These are phyloP conservation scores for Drosophila siamana DNA, from an alignment of 2,888 invertebrate genomes.

Conservation along the genomic window DNA sequence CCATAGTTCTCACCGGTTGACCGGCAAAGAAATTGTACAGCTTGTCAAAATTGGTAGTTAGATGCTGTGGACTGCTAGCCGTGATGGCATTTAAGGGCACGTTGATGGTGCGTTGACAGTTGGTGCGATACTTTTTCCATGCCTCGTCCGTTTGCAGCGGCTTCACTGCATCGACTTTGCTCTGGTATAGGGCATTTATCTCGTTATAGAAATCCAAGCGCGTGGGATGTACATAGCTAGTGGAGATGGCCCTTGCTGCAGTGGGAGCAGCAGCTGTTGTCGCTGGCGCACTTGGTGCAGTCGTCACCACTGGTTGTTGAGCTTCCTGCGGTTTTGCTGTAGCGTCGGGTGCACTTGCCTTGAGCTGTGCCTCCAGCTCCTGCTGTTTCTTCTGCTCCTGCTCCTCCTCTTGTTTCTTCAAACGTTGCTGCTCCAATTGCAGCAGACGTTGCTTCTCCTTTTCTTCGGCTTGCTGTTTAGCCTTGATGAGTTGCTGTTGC, in stretches of 20 bases:
- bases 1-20: conserved; percentile 88
- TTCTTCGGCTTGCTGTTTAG: conserved; percentile 53
- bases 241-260: conserved; percentile 5
- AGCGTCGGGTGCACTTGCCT: conserved; percentile 37
- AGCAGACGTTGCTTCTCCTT: conserved; percentile 45
- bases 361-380: conserved; percentile 30
- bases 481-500: conserved; percentile 75
- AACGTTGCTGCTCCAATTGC: conserved; percentile 38
- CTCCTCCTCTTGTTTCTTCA: conserved; percentile 39
- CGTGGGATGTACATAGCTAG: conserved; percentile 86
- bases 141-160: conserved; percentile 87
- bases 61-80: conserved; percentile 90
- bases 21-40: conserved; percentile 90
- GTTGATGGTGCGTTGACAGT: conserved; percentile 94
- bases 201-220: conserved; percentile 87
- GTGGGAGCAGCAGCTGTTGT: conserved; percentile 42
- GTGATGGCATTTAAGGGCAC: conserved; percentile 95
- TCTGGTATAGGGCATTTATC: conserved; percentile 87
- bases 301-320: background rate
- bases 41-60: conserved; percentile 89
- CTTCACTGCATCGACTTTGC: conserved; percentile 88
- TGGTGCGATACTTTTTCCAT: conserved; percentile 92
- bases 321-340: conserved; percentile 22
- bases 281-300: conserved; percentile 10
- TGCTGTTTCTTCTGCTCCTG: conserved; percentile 44